Evolutionary conservation across 2,113 vertebrate genomes (phyloP).

Genomic region (Brachypteracias leptosomus): DNA sequence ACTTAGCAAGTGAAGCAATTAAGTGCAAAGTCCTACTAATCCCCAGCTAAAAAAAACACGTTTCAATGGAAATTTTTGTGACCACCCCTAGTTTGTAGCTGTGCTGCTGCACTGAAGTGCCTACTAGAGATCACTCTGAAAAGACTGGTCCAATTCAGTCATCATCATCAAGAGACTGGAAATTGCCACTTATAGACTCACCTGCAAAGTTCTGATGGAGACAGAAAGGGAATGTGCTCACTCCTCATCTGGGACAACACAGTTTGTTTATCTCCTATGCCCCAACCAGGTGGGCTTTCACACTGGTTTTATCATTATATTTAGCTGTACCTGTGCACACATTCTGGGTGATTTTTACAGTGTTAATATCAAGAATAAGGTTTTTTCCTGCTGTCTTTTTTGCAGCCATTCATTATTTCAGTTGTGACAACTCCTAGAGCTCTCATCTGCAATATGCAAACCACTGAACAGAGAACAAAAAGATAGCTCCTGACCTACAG

Average conservation of each 20-base stretch:
- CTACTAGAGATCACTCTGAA: background rate
- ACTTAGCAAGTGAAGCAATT: background rate
- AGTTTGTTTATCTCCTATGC: background rate
- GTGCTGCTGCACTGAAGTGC: background rate
- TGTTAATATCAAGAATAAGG: background rate
- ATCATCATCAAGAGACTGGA: background rate
- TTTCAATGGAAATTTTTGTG: background rate
- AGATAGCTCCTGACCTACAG: background rate
- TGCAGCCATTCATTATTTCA: background rate
- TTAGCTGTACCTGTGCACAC: background rate
- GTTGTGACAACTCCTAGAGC: background rate
- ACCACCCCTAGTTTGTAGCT: background rate
- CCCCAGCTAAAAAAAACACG: background rate
- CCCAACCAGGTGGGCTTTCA: background rate
- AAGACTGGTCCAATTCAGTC: background rate
- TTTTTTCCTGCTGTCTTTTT: background rate
- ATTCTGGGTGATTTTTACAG: background rate
- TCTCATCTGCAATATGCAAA: background rate
- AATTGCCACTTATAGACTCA: background rate
- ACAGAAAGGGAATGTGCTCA: background rate
- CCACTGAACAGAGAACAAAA: slow-evolving; percentile 4
- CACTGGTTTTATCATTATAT: background rate
- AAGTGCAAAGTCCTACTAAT: background rate
- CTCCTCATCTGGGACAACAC: background rate
- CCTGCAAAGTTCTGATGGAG: background rate